phyloP scores from a whole-genome alignment of 1,140 invertebrate species.

The Teleogryllus occipitalis region DNA sequence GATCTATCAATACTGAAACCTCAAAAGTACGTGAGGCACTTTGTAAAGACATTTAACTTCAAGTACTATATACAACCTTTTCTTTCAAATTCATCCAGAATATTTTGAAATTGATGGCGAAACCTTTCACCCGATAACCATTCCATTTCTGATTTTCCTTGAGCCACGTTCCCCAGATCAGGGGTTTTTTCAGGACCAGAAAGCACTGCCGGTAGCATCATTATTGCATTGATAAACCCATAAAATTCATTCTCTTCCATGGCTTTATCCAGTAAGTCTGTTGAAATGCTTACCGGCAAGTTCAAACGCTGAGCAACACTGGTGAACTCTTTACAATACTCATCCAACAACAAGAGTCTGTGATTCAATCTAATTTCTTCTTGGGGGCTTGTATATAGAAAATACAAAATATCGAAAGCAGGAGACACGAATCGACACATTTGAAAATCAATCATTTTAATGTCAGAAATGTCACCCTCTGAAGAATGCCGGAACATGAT shows the following conservation, averaged over 20 bases:
- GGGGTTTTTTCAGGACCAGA: slow-evolving; percentile 16
- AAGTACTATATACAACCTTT: background rate
- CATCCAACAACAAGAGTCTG: slow-evolving; percentile 34
- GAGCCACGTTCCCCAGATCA: slow-evolving; percentile 15
- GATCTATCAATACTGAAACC: too few species aligned
- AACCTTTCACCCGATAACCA: background rate
- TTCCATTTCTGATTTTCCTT: slow-evolving; percentile 10
- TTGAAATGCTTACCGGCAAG: slow-evolving; percentile 34
- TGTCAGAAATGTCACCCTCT: background rate
- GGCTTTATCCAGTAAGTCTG: slow-evolving; percentile 31
- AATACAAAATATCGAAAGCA: slow-evolving; percentile 47
- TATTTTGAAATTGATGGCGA: background rate
- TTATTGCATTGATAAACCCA: slow-evolving; percentile 31
- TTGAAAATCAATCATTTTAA: slow-evolving; percentile 27
- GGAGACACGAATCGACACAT: slow-evolving; percentile 35
- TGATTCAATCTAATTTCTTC: slow-evolving; percentile 33
- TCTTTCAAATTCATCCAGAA: background rate
- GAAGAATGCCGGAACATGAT: slow-evolving; percentile 30
- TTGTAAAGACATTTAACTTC: background rate
- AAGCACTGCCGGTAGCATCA: slow-evolving; percentile 20
- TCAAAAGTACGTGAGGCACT: too few species aligned
- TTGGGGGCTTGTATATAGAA: slow-evolving; percentile 43
- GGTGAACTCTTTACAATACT: slow-evolving; percentile 34
- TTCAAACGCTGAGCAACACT: slow-evolving; percentile 36
- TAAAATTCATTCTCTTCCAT: slow-evolving; percentile 30